Evolutionary conservation across 2,888 invertebrate species (phyloP).

Genomic region (Dryobotodes eremita): DNA sequence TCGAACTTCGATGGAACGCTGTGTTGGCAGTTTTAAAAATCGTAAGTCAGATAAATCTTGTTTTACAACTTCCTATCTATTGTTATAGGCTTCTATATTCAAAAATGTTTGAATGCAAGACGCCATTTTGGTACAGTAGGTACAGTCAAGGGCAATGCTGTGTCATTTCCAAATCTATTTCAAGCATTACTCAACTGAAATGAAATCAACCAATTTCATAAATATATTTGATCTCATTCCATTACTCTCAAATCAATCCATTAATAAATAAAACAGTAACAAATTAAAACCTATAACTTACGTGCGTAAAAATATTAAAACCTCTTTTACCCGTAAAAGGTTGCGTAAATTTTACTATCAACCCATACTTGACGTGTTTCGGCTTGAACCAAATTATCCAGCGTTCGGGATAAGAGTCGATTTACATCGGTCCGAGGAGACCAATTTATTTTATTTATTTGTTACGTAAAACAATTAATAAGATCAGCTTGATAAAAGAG

Average conservation of each 20-base stretch:
- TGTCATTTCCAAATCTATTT: background rate
- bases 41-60: conserved; percentile 11
- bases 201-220: background rate
- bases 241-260: background rate
- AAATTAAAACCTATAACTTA: conserved; percentile 52
- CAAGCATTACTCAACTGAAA: background rate
- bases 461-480: conserved; percentile 51
- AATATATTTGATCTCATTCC: background rate
- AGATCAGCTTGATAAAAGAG: conserved; percentile 13
- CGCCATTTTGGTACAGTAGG: background rate
- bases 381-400: conserved; percentile 61
- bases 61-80: conserved; percentile 15
- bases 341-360: conserved; percentile 67
- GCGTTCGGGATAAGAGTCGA: conserved; percentile 48
- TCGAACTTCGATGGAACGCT: conserved; percentile 40
- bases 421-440: conserved; percentile 49
- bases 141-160: background rate
- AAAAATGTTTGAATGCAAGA: background rate
- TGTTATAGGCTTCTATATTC: background rate
- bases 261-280: conserved; percentile 46
- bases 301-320: conserved; percentile 62
- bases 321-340: conserved; percentile 61
- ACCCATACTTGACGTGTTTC: conserved; percentile 64
- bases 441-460: conserved; percentile 63
- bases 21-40: conserved; percentile 41